A percentile compares a stretch with the other conserved stretches of the same genome.
phyloP scores from a whole-genome alignment of 2,113 vertebrate species.

The Campylomormyrus tamandua region DNA sequence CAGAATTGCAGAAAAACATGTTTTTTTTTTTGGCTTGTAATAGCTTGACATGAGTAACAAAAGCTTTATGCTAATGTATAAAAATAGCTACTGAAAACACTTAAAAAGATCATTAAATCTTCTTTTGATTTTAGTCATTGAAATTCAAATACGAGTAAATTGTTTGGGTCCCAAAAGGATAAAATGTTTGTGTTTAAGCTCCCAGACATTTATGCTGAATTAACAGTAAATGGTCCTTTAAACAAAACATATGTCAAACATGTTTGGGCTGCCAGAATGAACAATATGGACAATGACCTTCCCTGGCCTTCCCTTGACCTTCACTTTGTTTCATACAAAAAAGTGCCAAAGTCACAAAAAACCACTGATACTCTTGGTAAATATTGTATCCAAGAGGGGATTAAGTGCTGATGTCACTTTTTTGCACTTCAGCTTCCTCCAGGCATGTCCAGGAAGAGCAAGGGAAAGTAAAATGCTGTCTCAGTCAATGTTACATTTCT shows the following conservation, averaged over 20 bases:
- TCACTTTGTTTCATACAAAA: conserved; percentile 6
- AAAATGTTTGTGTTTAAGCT: background rate
- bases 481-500: conserved; percentile 49
- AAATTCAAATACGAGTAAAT: background rate
- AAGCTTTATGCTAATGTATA: background rate
- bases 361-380: conserved; percentile 34
- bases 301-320: conserved; percentile 26
- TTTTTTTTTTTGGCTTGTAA: background rate
- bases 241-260: conserved; percentile 32
- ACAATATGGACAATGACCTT: conserved; percentile 35
- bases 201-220: conserved; percentile 44
- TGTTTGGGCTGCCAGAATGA: conserved; percentile 34
- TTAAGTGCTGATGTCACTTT: conserved; percentile 59
- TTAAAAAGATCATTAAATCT: background rate
- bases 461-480: conserved; percentile 48
- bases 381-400: conserved; percentile 40
- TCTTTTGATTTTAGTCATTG: background rate
- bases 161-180: background rate
- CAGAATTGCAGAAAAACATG: background rate
- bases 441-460: conserved; percentile 56
- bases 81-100: background rate
- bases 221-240: conserved; percentile 20
- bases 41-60: background rate
- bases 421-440: conserved; percentile 56
- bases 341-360: conserved; percentile 28